Percentiles rank a stretch among this genome's conserved stretches.
Conservation (phyloP, 1,140 invertebrate genomes). For the Gryon sp. region DNA sequence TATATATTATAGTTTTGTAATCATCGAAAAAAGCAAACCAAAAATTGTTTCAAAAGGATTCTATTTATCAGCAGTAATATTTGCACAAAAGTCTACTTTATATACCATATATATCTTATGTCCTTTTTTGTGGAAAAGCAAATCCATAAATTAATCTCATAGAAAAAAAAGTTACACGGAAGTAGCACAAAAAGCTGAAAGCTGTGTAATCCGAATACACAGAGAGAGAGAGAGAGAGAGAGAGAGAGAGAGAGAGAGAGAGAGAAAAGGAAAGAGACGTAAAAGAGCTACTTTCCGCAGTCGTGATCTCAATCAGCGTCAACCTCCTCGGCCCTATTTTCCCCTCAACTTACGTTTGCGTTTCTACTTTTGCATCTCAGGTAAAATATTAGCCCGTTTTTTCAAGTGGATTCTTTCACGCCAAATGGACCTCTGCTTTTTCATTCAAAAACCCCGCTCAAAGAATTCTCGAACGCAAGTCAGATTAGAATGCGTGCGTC, state of each 20-base stretch:
- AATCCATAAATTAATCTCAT: no score
- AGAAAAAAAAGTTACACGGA: slow-evolving; percentile 27
- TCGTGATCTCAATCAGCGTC: slow-evolving; percentile 22
- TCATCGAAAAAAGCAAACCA: no score
- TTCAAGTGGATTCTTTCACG: slow-evolving; percentile 39
- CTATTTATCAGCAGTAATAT: no score
- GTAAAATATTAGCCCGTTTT: slow-evolving; percentile 60
- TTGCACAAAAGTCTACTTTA: no score
- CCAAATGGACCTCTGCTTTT: slow-evolving; percentile 33
- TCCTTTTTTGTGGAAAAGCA: background rate
- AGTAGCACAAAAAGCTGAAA: slow-evolving; percentile 27
- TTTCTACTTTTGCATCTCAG: slow-evolving; percentile 30
- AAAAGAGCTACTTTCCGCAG: slow-evolving; percentile 44
- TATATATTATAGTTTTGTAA: no score
- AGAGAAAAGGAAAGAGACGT: no score
- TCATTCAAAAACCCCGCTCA: slow-evolving; percentile 23
- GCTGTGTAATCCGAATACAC: slow-evolving; percentile 22
- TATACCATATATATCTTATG: no score
- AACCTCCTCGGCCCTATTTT: background rate
- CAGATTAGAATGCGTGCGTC: slow-evolving; percentile 48
- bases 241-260: no score
- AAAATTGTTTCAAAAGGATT: no score
- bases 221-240: no score
- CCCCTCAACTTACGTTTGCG: background rate
- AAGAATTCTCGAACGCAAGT: slow-evolving; percentile 22